Evolutionary conservation across 2,113 vertebrate genomes (phyloP).

Genomic region (Aix galericulata): DNA sequence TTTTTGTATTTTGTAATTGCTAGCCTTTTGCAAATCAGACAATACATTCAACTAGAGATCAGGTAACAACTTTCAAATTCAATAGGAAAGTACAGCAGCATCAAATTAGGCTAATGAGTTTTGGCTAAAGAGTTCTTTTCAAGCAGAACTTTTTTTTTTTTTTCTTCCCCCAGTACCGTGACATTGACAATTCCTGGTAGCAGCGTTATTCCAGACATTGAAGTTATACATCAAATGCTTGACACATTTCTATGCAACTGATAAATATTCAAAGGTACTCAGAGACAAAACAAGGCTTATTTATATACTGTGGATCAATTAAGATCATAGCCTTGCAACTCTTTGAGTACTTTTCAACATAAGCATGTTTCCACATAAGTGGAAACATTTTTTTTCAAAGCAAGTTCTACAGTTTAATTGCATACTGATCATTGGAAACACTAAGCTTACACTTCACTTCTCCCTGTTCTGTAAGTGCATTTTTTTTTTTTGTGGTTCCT

Average conservation of each 20-base stretch:
- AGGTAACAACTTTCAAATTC: not conserved
- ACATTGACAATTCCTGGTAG: not conserved
- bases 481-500: not conserved
- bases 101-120: not conserved
- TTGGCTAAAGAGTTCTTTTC: not conserved
- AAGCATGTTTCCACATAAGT: not conserved
- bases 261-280: not conserved
- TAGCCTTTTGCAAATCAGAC: constrained; percentile 27
- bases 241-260: not conserved
- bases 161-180: not conserved
- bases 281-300: not conserved
- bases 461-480: not conserved
- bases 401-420: not conserved
- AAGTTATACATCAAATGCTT: not conserved
- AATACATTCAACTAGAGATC: constrained; percentile 9
- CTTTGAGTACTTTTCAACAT: not conserved
- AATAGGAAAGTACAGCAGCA: constrained; percentile 29
- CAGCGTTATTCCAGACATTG: not conserved
- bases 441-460: not conserved
- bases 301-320: not conserved
- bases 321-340: not conserved
- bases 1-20: not conserved
- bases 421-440: not conserved
- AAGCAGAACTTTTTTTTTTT: not conserved
- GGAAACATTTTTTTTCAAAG: not conserved